phyloP scores from a whole-genome alignment of 2,113 vertebrate genomes.

The Rattus rattus region DNA sequence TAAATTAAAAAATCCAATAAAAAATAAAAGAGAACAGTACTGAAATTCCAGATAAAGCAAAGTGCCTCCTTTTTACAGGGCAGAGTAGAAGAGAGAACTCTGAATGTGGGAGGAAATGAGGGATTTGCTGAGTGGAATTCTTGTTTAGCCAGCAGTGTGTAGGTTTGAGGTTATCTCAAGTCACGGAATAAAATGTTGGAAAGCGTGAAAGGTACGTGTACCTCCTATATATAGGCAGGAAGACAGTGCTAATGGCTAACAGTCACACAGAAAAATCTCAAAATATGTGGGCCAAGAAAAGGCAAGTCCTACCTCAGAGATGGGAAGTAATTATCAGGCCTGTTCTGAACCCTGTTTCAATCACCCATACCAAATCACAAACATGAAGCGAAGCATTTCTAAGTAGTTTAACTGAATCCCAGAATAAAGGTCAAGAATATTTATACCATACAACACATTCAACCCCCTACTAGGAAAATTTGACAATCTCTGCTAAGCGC shows the following conservation, averaged over 20 bases:
- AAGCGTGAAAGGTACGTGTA: neutral
- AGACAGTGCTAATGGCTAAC: neutral
- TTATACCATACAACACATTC: neutral
- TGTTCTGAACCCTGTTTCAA: neutral
- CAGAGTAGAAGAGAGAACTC: neutral
- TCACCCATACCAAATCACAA: neutral
- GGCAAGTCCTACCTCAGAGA: neutral
- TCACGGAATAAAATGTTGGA: neutral
- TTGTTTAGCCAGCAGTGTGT: neutral
- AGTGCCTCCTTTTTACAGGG: neutral
- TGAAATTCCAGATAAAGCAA: neutral
- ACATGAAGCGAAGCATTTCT: neutral
- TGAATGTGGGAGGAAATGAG: neutral
- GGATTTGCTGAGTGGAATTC: neutral
- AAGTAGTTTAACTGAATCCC: neutral
- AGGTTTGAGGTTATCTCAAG: neutral
- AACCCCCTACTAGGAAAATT: neutral
- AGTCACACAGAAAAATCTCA: neutral
- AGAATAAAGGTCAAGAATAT: constrained; percentile 2
- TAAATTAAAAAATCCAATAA: too few relatives aligned
- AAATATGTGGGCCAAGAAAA: neutral
- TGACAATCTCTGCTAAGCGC: neutral
- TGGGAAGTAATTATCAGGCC: neutral
- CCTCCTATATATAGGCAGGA: neutral
- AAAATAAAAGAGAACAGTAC: neutral